Evolutionary conservation across 2,113 vertebrate genomes (phyloP), one percentile per base, ranked within the genome.

Genomic region (Xiphophorus hellerii): DNA sequence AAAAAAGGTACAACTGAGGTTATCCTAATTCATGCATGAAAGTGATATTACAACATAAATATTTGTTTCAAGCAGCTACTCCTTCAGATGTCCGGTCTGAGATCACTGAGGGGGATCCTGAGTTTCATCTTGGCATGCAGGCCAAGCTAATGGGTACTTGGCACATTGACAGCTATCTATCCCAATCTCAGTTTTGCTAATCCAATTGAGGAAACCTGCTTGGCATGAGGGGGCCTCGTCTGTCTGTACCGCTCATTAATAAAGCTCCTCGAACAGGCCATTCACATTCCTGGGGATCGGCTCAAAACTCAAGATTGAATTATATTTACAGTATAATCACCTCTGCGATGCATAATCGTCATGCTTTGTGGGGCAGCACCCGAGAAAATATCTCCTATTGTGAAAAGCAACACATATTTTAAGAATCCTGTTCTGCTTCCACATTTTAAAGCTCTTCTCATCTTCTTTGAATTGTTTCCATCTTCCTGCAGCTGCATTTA

Each of bases 161-260:
- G 92, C 93, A 92, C 86, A 88, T 88, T 66, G 88, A 93, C 89
- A 87, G 90, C 81, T 80, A 90, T 92, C 89, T 87, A 88, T 91
- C 89, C 86, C 88, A 82, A 88, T 88, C 83, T 72, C 75, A 76
- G 87, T 84, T 84, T 87, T 84, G 60, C 83, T 92, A 92, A 92
- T 92, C 89, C 89, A 92, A 90, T 90, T 87, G 87, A 89, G 88
- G 86, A 74, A 87, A 91, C 89, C 89, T 91, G 87, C 88, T 89
- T 93, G 93, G 92, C 93, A 91, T 74, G 81, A 86, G 77, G 62
- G 78, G 44, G 80, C 68, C 89, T 93, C 90, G 84, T 93, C 92
- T 92, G 92, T 93, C 92, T 93, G 86, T 92, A 87, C 84, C 80
- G 87, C 88, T 92, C 90, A 92, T 93, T 93, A 93, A 92, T 79